Evolutionary conservation across 2,113 vertebrate species (phyloP).

Genomic region (Poecile atricapillus): DNA sequence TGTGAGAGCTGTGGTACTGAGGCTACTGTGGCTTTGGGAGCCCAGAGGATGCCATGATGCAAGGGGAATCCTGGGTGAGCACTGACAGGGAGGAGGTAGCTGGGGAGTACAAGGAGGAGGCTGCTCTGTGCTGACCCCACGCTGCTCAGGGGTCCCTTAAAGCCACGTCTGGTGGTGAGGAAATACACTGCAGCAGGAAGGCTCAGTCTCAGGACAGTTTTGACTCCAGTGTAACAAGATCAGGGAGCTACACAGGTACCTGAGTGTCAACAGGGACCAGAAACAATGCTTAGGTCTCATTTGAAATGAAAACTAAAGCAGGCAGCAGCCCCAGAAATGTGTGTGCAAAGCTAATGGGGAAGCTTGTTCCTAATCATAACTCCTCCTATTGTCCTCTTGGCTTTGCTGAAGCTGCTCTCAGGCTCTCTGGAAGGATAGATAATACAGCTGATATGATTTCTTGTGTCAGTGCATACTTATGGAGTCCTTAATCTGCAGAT

Average conservation of each 20-base stretch:
- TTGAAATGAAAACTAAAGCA: not conserved
- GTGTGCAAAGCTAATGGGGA: not conserved
- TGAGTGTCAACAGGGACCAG: not conserved
- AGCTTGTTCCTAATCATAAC: not conserved
- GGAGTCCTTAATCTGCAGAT: slow-evolving; percentile 54
- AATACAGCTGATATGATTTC: slow-evolving; percentile 40
- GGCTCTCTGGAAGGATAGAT: slow-evolving; percentile 19
- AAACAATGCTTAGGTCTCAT: not conserved
- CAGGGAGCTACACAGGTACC: not conserved
- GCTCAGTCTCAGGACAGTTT: not conserved
- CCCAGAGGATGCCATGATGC: not conserved
- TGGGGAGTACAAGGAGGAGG: not conserved
- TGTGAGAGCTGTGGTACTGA: not conserved
- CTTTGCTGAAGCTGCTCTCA: not conserved
- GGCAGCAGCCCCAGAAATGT: not conserved
- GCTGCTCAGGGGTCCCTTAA: not conserved
- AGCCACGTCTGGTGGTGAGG: rapidly evolving
- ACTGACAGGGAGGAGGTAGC: not conserved
- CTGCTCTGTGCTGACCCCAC: not conserved
- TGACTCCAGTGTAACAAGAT: not conserved
- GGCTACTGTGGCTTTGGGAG: not conserved
- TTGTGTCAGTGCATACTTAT: slow-evolving; percentile 34
- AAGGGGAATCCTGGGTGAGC: not conserved
- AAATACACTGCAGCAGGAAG: not conserved
- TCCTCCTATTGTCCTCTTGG: not conserved